Percentiles rank a stretch among this genome's conserved stretches.
These are phyloP conservation scores for Nanger granti DNA, from an alignment of 2,113 vertebrate species.

Conservation along the genomic window DNA sequence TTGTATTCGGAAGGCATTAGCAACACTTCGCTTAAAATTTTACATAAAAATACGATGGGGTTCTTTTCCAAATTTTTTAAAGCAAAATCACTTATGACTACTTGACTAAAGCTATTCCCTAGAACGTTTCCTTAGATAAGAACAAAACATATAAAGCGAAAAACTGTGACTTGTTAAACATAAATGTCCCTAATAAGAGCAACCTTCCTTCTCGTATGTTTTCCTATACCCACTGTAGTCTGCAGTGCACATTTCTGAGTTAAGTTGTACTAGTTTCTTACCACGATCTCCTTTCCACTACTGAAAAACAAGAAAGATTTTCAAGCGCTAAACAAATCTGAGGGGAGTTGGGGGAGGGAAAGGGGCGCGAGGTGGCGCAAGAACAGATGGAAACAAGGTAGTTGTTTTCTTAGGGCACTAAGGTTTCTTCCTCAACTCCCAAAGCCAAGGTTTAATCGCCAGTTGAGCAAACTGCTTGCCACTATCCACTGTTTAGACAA, in stretches of 20 bases:
- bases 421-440: constrained; percentile 26
- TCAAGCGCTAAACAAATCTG: neutral
- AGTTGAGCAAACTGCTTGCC: neutral
- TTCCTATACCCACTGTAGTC: neutral
- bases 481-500: neutral
- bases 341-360: neutral
- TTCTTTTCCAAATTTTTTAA: neutral
- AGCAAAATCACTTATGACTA: neutral
- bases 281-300: neutral
- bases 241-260: neutral
- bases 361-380: constrained; percentile 46
- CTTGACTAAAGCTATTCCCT: neutral
- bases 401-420: neutral
- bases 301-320: neutral
- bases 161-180: neutral
- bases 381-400: constrained; percentile 31
- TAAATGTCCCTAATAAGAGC: neutral
- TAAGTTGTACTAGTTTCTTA: neutral
- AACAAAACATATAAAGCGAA: neutral
- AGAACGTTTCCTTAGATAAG: neutral
- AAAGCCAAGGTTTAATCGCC: neutral
- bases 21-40: neutral
- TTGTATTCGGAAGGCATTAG: neutral
- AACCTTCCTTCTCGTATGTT: neutral
- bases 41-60: neutral